Evolutionary conservation across 2,888 invertebrate genomes (phyloP).

Genomic region (Sinohyriopsis cumingii): DNA sequence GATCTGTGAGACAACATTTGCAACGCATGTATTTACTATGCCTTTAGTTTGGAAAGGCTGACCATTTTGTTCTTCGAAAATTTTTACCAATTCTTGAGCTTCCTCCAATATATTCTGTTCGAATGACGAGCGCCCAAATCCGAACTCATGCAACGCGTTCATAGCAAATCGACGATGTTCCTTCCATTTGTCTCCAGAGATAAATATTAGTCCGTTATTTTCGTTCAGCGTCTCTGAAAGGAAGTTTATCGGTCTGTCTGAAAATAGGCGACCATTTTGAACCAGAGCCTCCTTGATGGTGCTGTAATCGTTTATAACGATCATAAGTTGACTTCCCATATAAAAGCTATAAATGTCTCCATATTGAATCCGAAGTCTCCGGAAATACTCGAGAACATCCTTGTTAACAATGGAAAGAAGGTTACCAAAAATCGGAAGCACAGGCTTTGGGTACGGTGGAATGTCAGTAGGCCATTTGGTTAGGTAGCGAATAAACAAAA

Average conservation of each 20-base stretch:
- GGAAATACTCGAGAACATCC: slow-evolving; percentile 5
- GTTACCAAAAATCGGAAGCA: slow-evolving; percentile 24
- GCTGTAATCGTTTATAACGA: slow-evolving; percentile 20
- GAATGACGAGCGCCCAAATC: slow-evolving; percentile 18
- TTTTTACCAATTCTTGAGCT: slow-evolving; percentile 10
- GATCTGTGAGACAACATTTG: slow-evolving; percentile 40
- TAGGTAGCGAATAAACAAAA: too few relatives aligned
- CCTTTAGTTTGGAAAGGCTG: slow-evolving; percentile 21
- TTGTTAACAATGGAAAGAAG: slow-evolving; percentile 7
- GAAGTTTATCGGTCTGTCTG: slow-evolving; percentile 10
- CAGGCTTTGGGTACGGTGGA: slow-evolving; percentile 16
- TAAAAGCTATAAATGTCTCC: slow-evolving; percentile 25
- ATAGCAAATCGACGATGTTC: slow-evolving; percentile 18
- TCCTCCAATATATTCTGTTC: slow-evolving; percentile 27
- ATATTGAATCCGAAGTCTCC: slow-evolving; percentile 15
- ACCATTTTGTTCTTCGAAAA: slow-evolving; percentile 10
- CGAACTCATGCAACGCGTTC: slow-evolving; percentile 16
- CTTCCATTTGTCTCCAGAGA: slow-evolving; percentile 26
- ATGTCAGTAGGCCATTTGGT: background rate
- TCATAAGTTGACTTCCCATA: slow-evolving; percentile 12
- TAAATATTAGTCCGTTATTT: slow-evolving; percentile 13
- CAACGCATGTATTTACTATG: slow-evolving; percentile 24
- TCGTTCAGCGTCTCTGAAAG: background rate
- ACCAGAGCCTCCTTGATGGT: slow-evolving; percentile 20
- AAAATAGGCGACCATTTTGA: slow-evolving; percentile 18